These are phyloP conservation scores for Dinoponera quadriceps DNA, from an alignment of 1,140 invertebrate genomes.

Conservation along the genomic window DNA sequence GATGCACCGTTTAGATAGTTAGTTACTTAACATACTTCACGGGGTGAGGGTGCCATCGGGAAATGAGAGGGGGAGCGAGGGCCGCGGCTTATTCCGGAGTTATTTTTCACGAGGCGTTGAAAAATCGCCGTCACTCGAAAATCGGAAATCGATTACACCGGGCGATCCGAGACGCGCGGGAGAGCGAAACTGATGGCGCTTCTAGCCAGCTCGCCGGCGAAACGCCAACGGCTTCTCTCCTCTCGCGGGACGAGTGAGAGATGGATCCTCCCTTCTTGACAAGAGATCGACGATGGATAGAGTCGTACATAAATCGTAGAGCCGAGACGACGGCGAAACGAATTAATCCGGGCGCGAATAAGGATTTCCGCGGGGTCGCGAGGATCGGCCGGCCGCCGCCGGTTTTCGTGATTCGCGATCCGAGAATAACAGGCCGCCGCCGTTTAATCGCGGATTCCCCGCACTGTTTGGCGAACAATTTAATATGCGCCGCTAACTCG, in stretches of 20 bases:
- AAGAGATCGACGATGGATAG: constrained; percentile 62
- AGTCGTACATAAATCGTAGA: constrained; percentile 47
- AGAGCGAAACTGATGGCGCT: constrained; percentile 65
- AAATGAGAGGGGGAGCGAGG: constrained; percentile 58
- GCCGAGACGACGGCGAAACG: constrained; percentile 1
- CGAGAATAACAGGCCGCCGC: neutral
- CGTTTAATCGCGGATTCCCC: constrained; percentile 5
- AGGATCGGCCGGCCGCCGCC: neutral
- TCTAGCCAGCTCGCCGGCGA: constrained; percentile 17
- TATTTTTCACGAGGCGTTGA: constrained; percentile 82
- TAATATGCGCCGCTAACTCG: constrained; percentile 52
- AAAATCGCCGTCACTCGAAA: constrained; percentile 80
- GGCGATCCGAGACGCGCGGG: constrained; percentile 56
- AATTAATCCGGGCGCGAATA: constrained; percentile 40
- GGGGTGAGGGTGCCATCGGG: constrained; percentile 41
- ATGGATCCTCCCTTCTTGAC: constrained; percentile 63
- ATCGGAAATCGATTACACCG: constrained; percentile 83
- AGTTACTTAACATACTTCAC: constrained; percentile 53
- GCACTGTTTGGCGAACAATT: constrained; percentile 45
- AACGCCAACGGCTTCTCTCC: constrained; percentile 59
- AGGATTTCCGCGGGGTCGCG: constrained; percentile 41
- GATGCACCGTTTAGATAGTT: neutral
- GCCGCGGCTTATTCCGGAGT: constrained; percentile 76
- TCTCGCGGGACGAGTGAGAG: constrained; percentile 40
- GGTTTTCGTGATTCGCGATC: neutral